These are phyloP conservation scores for Chrysomela aeneicollis DNA, from an alignment of 2,888 invertebrate genomes.

Conservation along the genomic window DNA sequence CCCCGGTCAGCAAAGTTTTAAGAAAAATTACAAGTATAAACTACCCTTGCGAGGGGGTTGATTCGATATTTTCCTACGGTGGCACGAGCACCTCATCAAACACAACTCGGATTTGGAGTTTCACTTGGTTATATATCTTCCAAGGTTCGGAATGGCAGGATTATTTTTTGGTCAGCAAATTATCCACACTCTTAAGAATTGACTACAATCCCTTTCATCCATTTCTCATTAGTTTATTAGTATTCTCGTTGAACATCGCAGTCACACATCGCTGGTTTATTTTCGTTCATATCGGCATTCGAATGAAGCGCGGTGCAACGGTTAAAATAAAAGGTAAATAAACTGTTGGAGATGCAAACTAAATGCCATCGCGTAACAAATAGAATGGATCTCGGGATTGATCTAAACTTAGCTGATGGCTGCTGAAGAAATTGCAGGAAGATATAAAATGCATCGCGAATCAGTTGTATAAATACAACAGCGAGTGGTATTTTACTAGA, in stretches of 20 bases:
- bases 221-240: slow-evolving; percentile 8
- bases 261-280: slow-evolving; percentile 11
- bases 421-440: background rate
- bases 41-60: too few species aligned
- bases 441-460: slow-evolving; percentile 16
- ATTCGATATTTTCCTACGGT: too few species aligned
- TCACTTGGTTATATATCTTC: too few species aligned
- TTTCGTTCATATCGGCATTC: slow-evolving; percentile 17
- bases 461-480: slow-evolving; percentile 27
- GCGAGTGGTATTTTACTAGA: too few species aligned
- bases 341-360: slow-evolving; percentile 11
- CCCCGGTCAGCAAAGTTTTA: too few species aligned
- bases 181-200: too few species aligned
- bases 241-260: background rate
- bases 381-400: background rate
- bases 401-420: background rate
- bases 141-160: too few species aligned
- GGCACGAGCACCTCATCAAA: too few species aligned
- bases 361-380: slow-evolving; percentile 12
- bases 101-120: too few species aligned
- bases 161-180: too few species aligned
- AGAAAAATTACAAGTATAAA: too few species aligned
- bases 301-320: slow-evolving; percentile 17
- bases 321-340: slow-evolving; percentile 20
- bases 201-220: too few species aligned